phyloP scores from a whole-genome alignment of 2,113 vertebrate genomes.

The Dinomys branickii region DNA sequence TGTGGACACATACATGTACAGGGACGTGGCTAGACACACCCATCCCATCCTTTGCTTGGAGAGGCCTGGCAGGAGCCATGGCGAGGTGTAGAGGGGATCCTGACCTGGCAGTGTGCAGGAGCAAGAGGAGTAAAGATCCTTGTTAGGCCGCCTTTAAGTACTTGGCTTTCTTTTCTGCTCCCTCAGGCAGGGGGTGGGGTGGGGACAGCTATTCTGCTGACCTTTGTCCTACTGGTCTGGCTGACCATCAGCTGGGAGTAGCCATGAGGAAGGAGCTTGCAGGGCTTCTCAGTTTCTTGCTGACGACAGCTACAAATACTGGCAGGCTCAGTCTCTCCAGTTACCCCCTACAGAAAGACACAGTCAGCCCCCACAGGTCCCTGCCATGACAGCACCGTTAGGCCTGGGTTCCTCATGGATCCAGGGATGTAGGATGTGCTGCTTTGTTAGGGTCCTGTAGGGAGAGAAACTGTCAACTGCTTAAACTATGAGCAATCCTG shows the following conservation, averaged over 20 bases:
- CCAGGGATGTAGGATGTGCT: fast-evolving
- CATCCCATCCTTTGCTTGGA: neutral
- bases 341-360: fast-evolving
- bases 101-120: neutral
- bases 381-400: fast-evolving
- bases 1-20: neutral
- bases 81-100: neutral
- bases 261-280: neutral
- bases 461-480: neutral
- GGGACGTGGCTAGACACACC: neutral
- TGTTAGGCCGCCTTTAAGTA: neutral
- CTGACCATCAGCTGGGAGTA: neutral
- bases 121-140: neutral
- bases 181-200: neutral
- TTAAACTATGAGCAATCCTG: neutral
- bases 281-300: neutral
- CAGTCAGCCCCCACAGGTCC: no score
- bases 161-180: neutral
- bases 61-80: neutral
- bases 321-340: neutral
- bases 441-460: neutral
- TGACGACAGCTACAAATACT: neutral
- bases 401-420: neutral
- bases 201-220: neutral
- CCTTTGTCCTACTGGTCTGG: neutral